Evolutionary conservation across 2,797 vertebrate genomes (phyloP).

Genomic region (Anas bernieri): DNA sequence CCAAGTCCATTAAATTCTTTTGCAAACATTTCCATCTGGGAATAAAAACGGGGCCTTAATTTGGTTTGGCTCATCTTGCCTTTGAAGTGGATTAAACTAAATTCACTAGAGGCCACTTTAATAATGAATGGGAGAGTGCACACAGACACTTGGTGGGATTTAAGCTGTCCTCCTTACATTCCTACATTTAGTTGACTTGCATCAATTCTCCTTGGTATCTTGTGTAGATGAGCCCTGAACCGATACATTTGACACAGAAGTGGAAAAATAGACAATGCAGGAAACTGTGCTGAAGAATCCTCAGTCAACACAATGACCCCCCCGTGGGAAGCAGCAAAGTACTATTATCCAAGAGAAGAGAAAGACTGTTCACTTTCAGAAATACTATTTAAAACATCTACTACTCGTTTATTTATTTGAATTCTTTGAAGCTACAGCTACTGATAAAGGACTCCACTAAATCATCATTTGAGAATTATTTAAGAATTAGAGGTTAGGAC

Average conservation of each 20-base stretch:
- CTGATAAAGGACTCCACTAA: background rate
- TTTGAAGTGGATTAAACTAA: background rate
- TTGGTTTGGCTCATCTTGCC: background rate
- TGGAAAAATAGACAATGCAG: background rate
- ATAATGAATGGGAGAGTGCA: background rate
- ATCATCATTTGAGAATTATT: background rate
- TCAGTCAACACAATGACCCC: background rate
- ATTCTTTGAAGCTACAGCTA: background rate
- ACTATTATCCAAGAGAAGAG: background rate
- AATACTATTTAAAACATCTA: background rate
- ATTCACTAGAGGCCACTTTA: background rate
- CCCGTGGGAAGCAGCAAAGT: background rate
- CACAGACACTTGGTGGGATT: background rate
- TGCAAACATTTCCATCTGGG: conserved; percentile 7
- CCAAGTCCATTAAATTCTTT: background rate
- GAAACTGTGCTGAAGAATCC: background rate
- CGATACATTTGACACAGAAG: background rate
- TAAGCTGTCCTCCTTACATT: background rate
- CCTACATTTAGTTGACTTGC: background rate
- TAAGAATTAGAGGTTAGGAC: background rate
- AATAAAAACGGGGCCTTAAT: conserved; percentile 7
- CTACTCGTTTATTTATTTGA: background rate
- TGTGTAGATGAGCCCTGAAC: background rate
- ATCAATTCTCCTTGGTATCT: background rate
- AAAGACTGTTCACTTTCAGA: background rate